phyloP scores from a whole-genome alignment of 2,888 invertebrate genomes.

The Netelia fuscicornis region DNA sequence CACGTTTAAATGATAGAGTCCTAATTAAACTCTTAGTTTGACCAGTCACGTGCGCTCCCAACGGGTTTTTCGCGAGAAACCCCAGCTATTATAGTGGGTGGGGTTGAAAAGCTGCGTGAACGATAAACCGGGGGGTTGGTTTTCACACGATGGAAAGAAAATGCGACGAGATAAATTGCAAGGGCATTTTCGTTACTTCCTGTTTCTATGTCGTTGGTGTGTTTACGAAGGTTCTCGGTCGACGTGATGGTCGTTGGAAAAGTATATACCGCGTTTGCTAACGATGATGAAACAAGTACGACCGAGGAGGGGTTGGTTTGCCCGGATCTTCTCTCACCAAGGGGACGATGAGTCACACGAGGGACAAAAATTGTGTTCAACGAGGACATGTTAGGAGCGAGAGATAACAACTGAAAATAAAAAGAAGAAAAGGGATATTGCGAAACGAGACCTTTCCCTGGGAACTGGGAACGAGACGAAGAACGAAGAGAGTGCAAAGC shows the following conservation, averaged over 20 bases:
- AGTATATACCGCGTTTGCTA: constrained; percentile 69
- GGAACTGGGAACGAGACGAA: constrained; percentile 12
- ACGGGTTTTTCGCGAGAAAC: constrained; percentile 29
- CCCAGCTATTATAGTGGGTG: constrained; percentile 14
- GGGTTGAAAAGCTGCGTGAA: constrained; percentile 57
- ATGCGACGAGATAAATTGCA: constrained; percentile 69
- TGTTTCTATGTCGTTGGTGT: background rate
- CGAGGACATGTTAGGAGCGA: constrained; percentile 4
- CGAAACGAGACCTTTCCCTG: constrained; percentile 19
- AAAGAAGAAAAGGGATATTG: constrained; percentile 30
- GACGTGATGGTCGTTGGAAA: constrained; percentile 17
- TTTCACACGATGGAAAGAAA: constrained; percentile 56
- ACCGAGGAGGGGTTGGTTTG: constrained; percentile 46
- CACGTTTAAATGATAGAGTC: constrained; percentile 63
- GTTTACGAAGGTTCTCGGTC: constrained; percentile 12
- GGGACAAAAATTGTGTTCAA: constrained; percentile 50
- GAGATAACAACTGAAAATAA: constrained; percentile 35
- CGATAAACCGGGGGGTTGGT: constrained; percentile 38
- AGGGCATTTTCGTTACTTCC: constrained; percentile 64
- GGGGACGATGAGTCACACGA: constrained; percentile 71
- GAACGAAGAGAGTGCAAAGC: constrained; percentile 14
- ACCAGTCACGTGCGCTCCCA: constrained; percentile 68
- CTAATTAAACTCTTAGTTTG: constrained; percentile 72
- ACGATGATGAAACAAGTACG: constrained; percentile 77
- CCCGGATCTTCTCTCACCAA: constrained; percentile 43